Conservation (phyloP, 2,113 vertebrate genomes). For the Passer montanus region DNA sequence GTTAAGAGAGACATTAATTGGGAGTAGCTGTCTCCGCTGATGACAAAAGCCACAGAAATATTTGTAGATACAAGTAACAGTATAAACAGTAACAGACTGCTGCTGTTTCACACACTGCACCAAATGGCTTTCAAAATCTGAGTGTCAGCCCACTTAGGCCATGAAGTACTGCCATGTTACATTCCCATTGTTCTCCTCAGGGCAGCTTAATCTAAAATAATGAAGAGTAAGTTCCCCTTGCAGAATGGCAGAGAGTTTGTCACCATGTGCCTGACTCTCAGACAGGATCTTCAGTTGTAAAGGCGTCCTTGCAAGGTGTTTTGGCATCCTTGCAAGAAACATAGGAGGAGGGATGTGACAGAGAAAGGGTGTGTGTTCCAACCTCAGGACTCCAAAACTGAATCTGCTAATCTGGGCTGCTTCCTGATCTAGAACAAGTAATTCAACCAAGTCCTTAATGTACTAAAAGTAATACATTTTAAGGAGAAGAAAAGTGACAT, state of each 20-base stretch:
- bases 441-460: not conserved
- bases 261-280: not conserved
- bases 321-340: not conserved
- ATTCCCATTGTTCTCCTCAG: not conserved
- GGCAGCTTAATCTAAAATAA: not conserved
- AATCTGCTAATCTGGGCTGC: not conserved
- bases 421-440: not conserved
- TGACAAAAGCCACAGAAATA: not conserved
- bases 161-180: not conserved
- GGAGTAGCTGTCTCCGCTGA: not conserved
- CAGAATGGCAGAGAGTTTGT: not conserved
- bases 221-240: not conserved
- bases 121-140: not conserved
- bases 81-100: not conserved
- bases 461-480: not conserved
- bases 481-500: not conserved
- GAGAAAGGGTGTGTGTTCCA: not conserved
- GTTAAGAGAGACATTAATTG: not conserved
- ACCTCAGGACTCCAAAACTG: not conserved
- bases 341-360: not conserved
- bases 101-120: not conserved
- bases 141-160: not conserved
- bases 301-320: not conserved
- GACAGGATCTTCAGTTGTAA: not conserved
- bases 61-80: not conserved